phyloP scores from a whole-genome alignment of 2,797 vertebrate genomes.

The Sciurus vulgaris region DNA sequence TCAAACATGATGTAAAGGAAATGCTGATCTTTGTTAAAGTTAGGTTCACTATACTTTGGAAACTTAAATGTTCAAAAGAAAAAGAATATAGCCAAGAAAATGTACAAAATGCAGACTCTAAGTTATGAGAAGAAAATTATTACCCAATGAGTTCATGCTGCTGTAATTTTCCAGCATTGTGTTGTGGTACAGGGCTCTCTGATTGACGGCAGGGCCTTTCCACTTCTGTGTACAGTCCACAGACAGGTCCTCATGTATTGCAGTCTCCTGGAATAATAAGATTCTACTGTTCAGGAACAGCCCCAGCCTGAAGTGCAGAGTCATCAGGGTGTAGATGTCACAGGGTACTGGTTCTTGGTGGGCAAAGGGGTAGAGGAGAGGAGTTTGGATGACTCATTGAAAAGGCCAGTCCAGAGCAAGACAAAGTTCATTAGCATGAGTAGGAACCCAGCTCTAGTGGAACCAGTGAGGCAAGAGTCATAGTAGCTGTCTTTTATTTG shows the following conservation, averaged over 20 bases:
- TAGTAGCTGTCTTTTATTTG: background rate
- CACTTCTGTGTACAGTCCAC: background rate
- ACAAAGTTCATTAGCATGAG: background rate
- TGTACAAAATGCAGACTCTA: background rate
- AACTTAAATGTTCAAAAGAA: background rate
- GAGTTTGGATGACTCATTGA: background rate
- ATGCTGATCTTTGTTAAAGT: background rate
- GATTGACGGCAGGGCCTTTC: background rate
- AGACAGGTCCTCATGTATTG: background rate
- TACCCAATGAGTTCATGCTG: conserved; percentile 20
- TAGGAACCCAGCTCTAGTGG: background rate
- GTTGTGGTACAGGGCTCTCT: background rate
- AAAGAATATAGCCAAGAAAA: background rate
- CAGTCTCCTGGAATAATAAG: conserved; percentile 62
- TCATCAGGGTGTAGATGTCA: background rate
- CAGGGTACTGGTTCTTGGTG: background rate
- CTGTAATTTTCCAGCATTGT: background rate
- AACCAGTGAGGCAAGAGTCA: background rate
- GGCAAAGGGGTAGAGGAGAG: background rate
- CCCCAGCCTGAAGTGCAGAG: background rate
- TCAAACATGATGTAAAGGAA: background rate
- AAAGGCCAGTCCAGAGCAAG: background rate
- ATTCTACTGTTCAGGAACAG: background rate
- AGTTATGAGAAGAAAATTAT: background rate
- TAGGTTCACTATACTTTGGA: background rate